phyloP scores from a whole-genome alignment of 2,113 vertebrate genomes.

The Odontesthes bonariensis region DNA sequence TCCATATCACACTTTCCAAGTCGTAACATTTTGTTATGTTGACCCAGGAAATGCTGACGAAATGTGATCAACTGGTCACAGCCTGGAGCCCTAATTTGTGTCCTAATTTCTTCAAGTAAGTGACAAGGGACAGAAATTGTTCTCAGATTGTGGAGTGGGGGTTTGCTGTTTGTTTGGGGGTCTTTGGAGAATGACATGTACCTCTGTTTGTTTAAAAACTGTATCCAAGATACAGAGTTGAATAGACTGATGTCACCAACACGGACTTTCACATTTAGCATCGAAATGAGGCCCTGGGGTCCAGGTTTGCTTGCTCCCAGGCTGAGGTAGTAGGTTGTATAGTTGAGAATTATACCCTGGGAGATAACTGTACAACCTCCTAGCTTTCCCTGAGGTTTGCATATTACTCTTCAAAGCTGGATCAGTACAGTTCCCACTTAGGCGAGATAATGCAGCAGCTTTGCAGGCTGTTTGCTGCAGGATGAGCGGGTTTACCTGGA shows the following conservation, averaged over 20 bases:
- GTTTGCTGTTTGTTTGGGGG: not conserved
- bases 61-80: too few species aligned
- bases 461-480: conserved; percentile 36
- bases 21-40: too few species aligned
- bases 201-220: conserved; percentile 27
- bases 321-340: conserved; percentile 99
- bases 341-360: conserved; percentile 99
- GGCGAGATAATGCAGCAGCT: conserved; percentile 1
- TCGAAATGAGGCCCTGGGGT: conserved; percentile 3
- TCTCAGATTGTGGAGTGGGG: too few species aligned
- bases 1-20: too few species aligned
- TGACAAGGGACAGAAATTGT: too few species aligned
- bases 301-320: conserved; percentile 87
- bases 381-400: conserved; percentile 99
- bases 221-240: conserved; percentile 34
- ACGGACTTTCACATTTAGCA: not conserved
- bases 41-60: too few species aligned
- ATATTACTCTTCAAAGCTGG: conserved; percentile 53
- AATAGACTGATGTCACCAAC: not conserved
- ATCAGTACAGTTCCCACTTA: conserved; percentile 34
- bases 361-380: conserved; percentile 99
- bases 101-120: too few species aligned
- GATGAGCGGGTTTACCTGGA: not conserved
- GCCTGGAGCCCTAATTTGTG: too few species aligned
- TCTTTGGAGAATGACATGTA: conserved; percentile 9